Evolutionary conservation across 2,797 vertebrate species (phyloP), one percentile per base, ranked within the genome.

Genomic region (Phrynocephalus guinanensis): DNA sequence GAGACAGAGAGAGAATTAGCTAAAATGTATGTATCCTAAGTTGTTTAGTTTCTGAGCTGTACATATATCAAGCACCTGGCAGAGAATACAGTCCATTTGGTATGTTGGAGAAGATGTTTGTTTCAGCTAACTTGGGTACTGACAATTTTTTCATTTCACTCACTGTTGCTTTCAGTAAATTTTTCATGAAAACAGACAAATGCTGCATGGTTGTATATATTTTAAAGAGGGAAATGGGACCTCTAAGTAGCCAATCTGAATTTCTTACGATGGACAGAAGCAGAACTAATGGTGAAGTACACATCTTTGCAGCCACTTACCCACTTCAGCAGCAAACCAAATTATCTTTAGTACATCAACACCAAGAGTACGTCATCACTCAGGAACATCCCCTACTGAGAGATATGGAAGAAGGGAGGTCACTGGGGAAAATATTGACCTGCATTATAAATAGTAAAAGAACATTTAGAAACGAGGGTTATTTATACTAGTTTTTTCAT

Each of bases 171-270:
- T 82, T 71, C 5, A 87, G 75, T 15, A 79, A 18, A 5, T 85
- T 82, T 16, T 48, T 82, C 85, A 89, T 56, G 3, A 87, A 90
- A 92, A 79, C 48, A 2, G 72, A 26, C 7, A 91, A 90, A 85
- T 68, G 0, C 6, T 90, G 52, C 9, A 56, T 79, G 33, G 83
- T 0, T 0, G 79, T 44, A 20, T 33, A 18, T 26, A 20, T 83
- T 44, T 22, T n/a, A 20, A 38, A 18, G 15, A 70, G 84, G 30
- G 60, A 88, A 89, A 84, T 18, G 33, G 5, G 20, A 84, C 26
- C 26, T 79, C 9, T 13, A 86, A 80, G 3, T 50, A 75, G 86
- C 9, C 0, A 18, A 2, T 0, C 0, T n/a, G 60, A 88, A 81
- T 86, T 85, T 90, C 16, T 71, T 76, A 52, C 1, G 7, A 28